These are phyloP conservation scores for Dufourea novaeangliae DNA, from an alignment of 1,140 invertebrate genomes.

Conservation along the genomic window DNA sequence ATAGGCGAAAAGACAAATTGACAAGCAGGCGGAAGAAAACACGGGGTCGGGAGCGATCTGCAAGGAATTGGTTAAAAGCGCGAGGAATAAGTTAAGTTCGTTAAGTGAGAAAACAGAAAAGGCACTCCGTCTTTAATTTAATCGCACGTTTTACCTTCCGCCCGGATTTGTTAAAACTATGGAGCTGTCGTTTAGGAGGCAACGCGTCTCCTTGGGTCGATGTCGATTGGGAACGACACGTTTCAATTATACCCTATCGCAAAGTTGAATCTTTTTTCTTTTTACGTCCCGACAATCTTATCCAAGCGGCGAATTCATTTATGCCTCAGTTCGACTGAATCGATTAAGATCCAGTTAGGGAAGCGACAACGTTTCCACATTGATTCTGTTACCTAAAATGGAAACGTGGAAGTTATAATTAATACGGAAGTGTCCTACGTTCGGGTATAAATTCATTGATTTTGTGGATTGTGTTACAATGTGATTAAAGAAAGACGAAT, in stretches of 20 bases:
- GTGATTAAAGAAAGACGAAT: neutral
- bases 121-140: constrained; percentile 14
- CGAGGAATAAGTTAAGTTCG: neutral
- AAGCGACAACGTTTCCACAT: neutral
- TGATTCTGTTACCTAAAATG: neutral
- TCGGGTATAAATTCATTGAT: neutral
- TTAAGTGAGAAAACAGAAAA: neutral
- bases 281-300: neutral
- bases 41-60: neutral
- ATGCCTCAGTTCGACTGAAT: neutral
- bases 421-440: neutral
- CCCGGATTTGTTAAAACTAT: constrained; percentile 8
- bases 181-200: neutral
- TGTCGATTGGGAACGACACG: neutral
- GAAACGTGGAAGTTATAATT: neutral
- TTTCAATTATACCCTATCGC: constrained; percentile 3
- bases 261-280: no score
- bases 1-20: neutral
- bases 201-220: no score
- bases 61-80: neutral
- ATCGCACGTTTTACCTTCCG: neutral
- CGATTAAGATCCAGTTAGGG: neutral
- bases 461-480: neutral
- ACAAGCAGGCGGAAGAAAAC: neutral
- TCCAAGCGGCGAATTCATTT: no score